Percentiles rank a stretch among this genome's conserved stretches.
Evolutionary conservation across 2,113 vertebrate species (phyloP).

Genomic region (Morone saxatilis): DNA sequence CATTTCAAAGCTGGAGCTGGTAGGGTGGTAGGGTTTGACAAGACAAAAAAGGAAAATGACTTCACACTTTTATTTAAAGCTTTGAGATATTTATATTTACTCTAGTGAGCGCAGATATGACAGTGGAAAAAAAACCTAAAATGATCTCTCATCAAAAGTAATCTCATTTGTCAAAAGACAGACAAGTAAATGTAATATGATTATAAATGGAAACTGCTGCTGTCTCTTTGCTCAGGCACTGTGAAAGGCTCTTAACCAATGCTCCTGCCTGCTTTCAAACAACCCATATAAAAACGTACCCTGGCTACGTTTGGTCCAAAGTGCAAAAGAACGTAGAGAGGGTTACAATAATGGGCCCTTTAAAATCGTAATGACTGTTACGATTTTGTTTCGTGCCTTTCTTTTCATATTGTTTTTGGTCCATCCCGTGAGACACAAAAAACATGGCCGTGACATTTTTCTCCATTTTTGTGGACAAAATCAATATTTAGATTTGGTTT

Average conservation of each 20-base stretch:
- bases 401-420: no score
- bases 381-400: no score
- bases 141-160: slow-evolving; percentile 43
- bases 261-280: background rate
- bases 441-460: no score
- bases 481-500: no score
- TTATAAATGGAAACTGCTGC: slow-evolving; percentile 48
- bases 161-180: slow-evolving; percentile 43
- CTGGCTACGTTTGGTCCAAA: no score
- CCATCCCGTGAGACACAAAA: no score
- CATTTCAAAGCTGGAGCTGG: slow-evolving; percentile 44
- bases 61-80: slow-evolving; percentile 43
- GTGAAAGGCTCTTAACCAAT: background rate
- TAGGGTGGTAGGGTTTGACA: slow-evolving; percentile 54
- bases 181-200: slow-evolving; percentile 49
- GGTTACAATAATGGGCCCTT: no score
- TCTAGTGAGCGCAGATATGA: slow-evolving; percentile 31
- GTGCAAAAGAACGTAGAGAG: no score
- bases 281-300: no score
- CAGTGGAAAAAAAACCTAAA: slow-evolving; percentile 9
- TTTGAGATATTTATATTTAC: slow-evolving; percentile 40
- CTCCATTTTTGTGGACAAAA: no score
- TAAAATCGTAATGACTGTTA: no score
- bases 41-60: slow-evolving; percentile 35
- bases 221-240: slow-evolving; percentile 9